phyloP scores from a whole-genome alignment of 1,140 invertebrate species.

The Heliothis virescens region DNA sequence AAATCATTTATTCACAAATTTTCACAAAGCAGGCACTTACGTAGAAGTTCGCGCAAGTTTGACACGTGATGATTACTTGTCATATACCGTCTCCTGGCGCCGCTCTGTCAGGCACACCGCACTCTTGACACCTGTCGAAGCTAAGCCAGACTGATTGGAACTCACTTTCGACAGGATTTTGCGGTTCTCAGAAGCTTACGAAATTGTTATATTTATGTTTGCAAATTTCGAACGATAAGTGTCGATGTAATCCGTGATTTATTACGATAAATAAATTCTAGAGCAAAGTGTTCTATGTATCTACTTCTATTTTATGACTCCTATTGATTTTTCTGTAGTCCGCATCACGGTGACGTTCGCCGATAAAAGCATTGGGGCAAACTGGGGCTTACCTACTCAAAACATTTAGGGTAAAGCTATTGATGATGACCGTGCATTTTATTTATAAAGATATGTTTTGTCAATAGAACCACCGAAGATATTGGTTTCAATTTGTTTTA shows the following conservation, averaged over 20 bases:
- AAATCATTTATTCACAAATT: constrained; percentile 45
- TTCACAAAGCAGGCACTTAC: constrained; percentile 34
- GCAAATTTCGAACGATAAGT: not conserved
- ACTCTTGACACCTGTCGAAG: constrained; percentile 65
- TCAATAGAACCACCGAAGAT: too few relatives aligned
- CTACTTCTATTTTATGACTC: not conserved
- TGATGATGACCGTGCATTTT: too few relatives aligned
- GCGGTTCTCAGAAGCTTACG: constrained; percentile 13
- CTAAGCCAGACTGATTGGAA: constrained; percentile 67
- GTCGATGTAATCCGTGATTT: constrained; percentile 18
- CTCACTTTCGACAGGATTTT: constrained; percentile 45
- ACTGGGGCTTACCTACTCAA: too few relatives aligned
- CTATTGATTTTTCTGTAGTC: constrained; percentile 1
- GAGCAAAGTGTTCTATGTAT: not conserved
- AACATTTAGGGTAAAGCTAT: too few relatives aligned
- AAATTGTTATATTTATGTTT: constrained; percentile 22
- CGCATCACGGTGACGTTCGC: too few relatives aligned
- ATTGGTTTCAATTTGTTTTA: not conserved
- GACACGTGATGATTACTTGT: constrained; percentile 59
- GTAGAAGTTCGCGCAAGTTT: constrained; percentile 28
- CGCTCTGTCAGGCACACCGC: constrained; percentile 31
- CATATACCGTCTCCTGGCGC: constrained; percentile 53
- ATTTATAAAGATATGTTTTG: too few relatives aligned
- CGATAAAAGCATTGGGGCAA: too few relatives aligned
- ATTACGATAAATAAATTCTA: not conserved